Base-by-base conservation (phyloP, 2,888 invertebrate species). In the Phaonia tiefii region DNA sequence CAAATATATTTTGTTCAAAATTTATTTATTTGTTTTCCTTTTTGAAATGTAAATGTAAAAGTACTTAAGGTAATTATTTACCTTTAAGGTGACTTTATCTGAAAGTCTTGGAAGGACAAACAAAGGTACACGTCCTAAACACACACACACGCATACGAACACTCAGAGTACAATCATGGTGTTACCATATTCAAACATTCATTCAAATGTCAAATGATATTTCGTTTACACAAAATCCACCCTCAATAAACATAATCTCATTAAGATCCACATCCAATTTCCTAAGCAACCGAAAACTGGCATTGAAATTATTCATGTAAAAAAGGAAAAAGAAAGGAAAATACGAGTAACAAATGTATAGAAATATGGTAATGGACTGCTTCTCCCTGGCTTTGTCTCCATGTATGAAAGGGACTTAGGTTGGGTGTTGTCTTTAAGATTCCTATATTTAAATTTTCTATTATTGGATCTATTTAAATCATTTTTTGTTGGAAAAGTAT, bases 301-400 rank as follows among this genome's bases (percentile, higher is more conserved):
- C 13, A 15, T 46, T 13, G 15, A 7, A 46, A 17, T 49, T 49
- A 31, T 31, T 49, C 49, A 31, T 5, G 8, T 20, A 20, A 49
- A 49, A 15, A 20, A 20, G 10, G 7, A 13, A 46, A 46, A 46
- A 15, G 46, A 1, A 7, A 17, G 20, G 15, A 46, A 8, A 46
- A 46, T 2, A 11, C 42, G 2, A 46, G 15, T 31, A 31, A 31
- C 31, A 31, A 31, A n/a, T n/a, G n/a, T 31, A 31, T 17, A 46
- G 15, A 8, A 46, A 37, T 60, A 60, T 60, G 60, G 11, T 39
- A 60, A 60, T 60, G 60, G 37, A 60, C 37, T n/a, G n/a, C n/a
- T n/a, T n/a, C n/a, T 60, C 60, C 60, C 37, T 60, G 60, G 37
- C 37, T 37, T 37, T 60, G 60, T 60, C 37, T 60, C 10, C n/a